Conservation (phyloP, 2,797 vertebrate species). For the Thaleichthys pacificus region DNA sequence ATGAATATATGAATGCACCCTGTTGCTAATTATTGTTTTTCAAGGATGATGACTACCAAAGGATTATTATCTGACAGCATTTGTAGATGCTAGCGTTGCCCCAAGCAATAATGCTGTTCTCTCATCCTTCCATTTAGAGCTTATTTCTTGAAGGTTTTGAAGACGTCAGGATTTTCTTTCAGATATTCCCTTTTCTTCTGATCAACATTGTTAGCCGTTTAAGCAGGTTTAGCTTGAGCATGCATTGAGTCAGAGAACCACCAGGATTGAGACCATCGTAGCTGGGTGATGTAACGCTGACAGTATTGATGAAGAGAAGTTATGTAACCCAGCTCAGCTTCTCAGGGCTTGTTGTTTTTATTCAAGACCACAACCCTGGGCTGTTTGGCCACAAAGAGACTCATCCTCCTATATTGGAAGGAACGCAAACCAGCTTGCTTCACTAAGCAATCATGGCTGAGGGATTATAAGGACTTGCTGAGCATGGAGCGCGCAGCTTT, state of each 20-base stretch:
- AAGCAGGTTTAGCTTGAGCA: not conserved
- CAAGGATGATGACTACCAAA: too few species aligned
- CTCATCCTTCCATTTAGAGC: not conserved
- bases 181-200: not conserved
- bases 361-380: not conserved
- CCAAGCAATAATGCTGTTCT: not conserved
- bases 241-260: not conserved
- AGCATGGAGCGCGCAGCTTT: too few species aligned
- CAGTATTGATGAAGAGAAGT: not conserved
- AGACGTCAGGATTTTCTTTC: not conserved
- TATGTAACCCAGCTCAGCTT: not conserved
- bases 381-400: too few species aligned
- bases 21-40: too few species aligned
- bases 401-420: too few species aligned
- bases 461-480: too few species aligned
- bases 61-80: too few species aligned
- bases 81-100: not conserved
- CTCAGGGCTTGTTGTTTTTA: not conserved
- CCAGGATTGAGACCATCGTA: not conserved
- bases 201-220: slow-evolving; percentile 3
- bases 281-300: not conserved
- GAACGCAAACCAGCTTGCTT: too few species aligned
- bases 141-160: not conserved
- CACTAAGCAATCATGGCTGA: too few species aligned
- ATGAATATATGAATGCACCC: too few species aligned